Percentiles rank a stretch among this genome's conserved stretches.
phyloP scores from a whole-genome alignment of 35 echinoderm and acorn worm genomes.

The Apostichopus japonicus region DNA sequence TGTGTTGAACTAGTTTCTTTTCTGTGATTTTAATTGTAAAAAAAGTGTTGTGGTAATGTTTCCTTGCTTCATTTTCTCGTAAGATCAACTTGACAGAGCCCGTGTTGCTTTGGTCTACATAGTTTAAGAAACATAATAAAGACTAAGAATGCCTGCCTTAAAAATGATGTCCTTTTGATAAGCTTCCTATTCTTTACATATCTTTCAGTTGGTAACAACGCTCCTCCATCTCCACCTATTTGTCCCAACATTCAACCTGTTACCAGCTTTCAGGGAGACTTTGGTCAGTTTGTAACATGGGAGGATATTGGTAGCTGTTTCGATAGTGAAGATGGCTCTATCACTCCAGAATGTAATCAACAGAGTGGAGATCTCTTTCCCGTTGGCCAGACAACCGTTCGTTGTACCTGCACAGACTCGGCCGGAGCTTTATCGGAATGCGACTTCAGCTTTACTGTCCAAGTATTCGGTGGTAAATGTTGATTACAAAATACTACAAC shows the following conservation, averaged over 20 bases:
- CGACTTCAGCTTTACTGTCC: background rate
- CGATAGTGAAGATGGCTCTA: background rate
- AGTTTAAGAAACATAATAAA: too few species aligned
- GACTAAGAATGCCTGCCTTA: too few species aligned
- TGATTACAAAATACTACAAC: too few species aligned
- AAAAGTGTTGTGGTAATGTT: too few species aligned
- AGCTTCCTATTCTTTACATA: too few species aligned
- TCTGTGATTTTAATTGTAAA: too few species aligned
- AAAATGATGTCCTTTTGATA: too few species aligned
- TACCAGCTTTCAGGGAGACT: background rate
- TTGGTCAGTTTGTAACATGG: conserved; percentile 17
- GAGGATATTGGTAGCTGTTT: background rate
- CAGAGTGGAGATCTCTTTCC: background rate
- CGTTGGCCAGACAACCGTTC: background rate
- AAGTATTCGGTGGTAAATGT: background rate
- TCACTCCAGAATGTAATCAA: background rate
- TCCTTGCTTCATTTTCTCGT: too few species aligned
- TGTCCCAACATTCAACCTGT: background rate
- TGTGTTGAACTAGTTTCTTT: too few species aligned
- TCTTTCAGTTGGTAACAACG: too few species aligned
- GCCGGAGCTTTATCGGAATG: background rate
- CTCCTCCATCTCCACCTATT: background rate
- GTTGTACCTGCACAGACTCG: conserved; percentile 13
- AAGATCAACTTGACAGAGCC: too few species aligned
- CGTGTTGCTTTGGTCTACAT: too few species aligned